Evolutionary conservation across 2,797 vertebrate species (phyloP), one percentile per base, ranked within the genome.

Genomic region (Gouania willdenowi): DNA sequence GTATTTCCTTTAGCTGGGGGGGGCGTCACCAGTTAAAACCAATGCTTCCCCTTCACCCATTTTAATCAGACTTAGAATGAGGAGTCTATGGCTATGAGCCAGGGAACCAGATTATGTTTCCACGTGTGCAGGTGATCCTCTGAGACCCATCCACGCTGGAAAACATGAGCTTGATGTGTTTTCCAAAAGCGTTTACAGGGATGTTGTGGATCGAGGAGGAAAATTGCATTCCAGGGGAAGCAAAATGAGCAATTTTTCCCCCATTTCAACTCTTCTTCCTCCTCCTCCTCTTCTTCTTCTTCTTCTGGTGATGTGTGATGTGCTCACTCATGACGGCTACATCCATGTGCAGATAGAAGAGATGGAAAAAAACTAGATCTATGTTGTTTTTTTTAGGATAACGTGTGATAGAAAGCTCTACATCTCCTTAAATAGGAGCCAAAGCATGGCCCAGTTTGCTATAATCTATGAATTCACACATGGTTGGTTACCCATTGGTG

Each of bases 101-200:
- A 65, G 66, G 48, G 41, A 30, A 48, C n/a, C 8, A 60, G 72
- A 76, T 76, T 33, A 75, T 68, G 47, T 62, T 75, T 73, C 41
- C 43, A 34, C 57, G 68, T 77, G 67, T 82, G 47, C 64, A 66
- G 73, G 71, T 73, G 71, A 79, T 81, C 65, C 73, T 81, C 12
- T 11, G 66, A 74, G 69, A 51, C 36, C 47, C 58, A 54, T 68
- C 58, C 50, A 49, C 64, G 66, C 60, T 12, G 11, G 45, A 33
- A 58, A 57, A 76, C 74, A 79, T 67, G 63, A 71, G 69, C 68
- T 58, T 70, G 65, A 79, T 84, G 69, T 72, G 66, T 81, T 81
- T 74, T 75, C 62, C 64, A 71, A 79, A 77, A 46, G 70, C 62
- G 68, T 70, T 69, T 53, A 66, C 52, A 67, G 52, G 66, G 58